Conservation (phyloP, 1,140 invertebrate genomes). For the Aphidius gifuensis region DNA sequence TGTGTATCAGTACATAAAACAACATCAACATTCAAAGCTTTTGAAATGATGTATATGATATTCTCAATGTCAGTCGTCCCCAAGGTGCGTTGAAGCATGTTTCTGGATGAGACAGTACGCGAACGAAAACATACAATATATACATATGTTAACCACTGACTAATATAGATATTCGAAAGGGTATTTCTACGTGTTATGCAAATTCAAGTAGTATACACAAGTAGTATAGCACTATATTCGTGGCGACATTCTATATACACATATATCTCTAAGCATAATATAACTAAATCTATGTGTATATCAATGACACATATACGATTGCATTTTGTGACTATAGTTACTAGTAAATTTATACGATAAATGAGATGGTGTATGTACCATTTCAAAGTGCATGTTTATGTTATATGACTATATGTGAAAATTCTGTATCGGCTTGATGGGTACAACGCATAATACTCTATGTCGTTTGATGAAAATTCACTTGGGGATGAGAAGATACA, state of each 20-base stretch:
- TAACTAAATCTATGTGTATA: no score
- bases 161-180: conserved; percentile 7
- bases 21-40: no score
- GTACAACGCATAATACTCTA: conserved; percentile 13
- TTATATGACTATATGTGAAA: no score
- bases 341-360: no score
- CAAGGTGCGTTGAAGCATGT: conserved; percentile 2
- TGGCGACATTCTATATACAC: no score
- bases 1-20: no score
- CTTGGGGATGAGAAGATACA: conserved; percentile 1
- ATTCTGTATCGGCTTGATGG: background rate
- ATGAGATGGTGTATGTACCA: no score
- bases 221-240: no score
- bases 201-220: conserved; percentile 1
- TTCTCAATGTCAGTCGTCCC: background rate
- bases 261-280: no score
- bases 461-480: conserved; percentile 2
- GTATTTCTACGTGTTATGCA: conserved; percentile 14
- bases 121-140: background rate
- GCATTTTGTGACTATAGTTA: no score
- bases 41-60: background rate
- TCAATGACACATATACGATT: no score
- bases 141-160: conserved; percentile 16
- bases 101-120: conserved; percentile 4
- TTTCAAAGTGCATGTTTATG: no score